Base-by-base conservation (phyloP, 1,140 invertebrate species). In the Cataglyphis hispanica region DNA sequence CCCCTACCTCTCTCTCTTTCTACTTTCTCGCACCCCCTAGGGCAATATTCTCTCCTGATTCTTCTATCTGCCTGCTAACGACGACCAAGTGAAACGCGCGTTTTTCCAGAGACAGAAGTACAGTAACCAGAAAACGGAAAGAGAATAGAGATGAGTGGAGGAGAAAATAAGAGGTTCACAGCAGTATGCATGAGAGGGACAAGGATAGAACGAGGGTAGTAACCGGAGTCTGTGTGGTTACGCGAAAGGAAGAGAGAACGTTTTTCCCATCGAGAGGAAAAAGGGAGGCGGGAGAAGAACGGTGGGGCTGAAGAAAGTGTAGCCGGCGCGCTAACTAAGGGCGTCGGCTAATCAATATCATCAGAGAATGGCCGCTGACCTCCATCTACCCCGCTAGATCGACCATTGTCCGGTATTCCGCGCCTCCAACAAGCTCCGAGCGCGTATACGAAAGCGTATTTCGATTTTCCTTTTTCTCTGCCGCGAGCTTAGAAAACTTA, bases 291-390 rank as follows among this genome's bases (percentile, higher is more conserved):
- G 72, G 80, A 84, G 46, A 87, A 80, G 40, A 66, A 67, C 70
- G 75, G 66, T 72, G 67, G 53, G 83, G 89, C 86, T 85, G 91
- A 92, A 91, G 92, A 93, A 93, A 93, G 89, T 91, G 92, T 91
- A 90, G 91, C 84, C 86, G 91, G 94, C 91, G 94, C 91, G 94
- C 92, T 95, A 95, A 95, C 94, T 94, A 94, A 93, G 94, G 94
- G 94, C 94, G 94, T 95, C 93, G 93, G 93, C 94, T 94, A 95
- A 95, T 95, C 94, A 95, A 95, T 95, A 95, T 95, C 92, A 93
- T 93, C 92, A 91, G 90, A 88, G 90, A 93, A 94, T 93, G 92
- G 92, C 92, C 91, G 90, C 89, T 90, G 87, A 87, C 87, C 89
- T 91, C 86, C 74, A 63, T 83, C 69, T 58, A 86, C 75, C 77